Percentiles rank a stretch among this genome's conserved stretches.
phyloP scores from a whole-genome alignment of 2,797 vertebrate genomes.

The Clamator glandarius region DNA sequence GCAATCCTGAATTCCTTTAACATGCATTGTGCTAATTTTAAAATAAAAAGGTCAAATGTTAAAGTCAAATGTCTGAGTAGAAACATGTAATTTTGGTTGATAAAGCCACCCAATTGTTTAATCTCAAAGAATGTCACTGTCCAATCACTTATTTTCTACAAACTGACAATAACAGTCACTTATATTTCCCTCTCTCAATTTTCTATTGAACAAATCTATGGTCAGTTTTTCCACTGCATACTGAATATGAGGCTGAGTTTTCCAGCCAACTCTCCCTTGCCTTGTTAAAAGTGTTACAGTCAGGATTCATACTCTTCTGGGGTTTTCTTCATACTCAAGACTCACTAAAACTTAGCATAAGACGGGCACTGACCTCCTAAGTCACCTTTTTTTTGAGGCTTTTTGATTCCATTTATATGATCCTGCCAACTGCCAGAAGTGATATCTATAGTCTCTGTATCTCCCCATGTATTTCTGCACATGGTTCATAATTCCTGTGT shows the following conservation, averaged over 20 bases:
- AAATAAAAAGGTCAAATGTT: not conserved
- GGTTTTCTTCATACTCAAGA: not conserved
- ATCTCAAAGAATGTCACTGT: not conserved
- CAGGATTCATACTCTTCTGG: not conserved
- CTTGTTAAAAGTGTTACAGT: not conserved
- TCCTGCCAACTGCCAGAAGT: not conserved
- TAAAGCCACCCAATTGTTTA: not conserved
- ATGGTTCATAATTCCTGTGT: not conserved
- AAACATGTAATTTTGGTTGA: not conserved
- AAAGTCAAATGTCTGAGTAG: not conserved
- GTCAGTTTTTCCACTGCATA: not conserved
- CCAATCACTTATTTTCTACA: not conserved
- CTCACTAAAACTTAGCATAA: not conserved
- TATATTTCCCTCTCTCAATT: not conserved
- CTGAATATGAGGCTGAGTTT: not conserved
- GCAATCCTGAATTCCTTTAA: not conserved
- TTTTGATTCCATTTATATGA: not conserved
- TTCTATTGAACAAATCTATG: not conserved
- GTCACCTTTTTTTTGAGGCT: not conserved
- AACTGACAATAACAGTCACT: not conserved
- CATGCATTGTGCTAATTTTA: not conserved
- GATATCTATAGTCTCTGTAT: not conserved
- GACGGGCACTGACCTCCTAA: not conserved
- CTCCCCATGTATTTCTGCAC: not conserved
- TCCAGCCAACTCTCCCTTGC: not conserved